Evolutionary conservation across 2,888 invertebrate genomes (phyloP).

Genomic region (Cataglyphis rosenhaueri): DNA sequence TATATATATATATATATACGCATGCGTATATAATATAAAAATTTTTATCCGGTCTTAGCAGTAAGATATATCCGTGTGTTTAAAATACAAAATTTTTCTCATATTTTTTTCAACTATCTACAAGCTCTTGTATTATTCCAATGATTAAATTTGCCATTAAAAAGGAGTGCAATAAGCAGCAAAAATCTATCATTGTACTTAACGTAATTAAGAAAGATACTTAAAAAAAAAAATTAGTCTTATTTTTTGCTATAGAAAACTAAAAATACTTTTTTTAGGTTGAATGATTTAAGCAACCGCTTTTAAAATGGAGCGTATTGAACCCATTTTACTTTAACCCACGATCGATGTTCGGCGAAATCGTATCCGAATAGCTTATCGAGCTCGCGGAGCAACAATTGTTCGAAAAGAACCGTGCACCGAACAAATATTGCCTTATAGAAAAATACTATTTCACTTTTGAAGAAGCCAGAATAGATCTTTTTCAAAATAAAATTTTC

Average conservation of each 20-base stretch:
- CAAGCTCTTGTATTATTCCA: not conserved
- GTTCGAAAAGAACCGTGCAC: not conserved
- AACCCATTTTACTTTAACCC: not conserved
- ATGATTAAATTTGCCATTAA: not conserved
- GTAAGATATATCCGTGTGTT: constrained; percentile 30
- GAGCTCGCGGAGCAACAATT: constrained; percentile 26
- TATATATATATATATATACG: not conserved
- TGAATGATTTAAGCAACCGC: not conserved
- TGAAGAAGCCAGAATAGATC: constrained; percentile 23
- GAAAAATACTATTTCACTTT: constrained; percentile 42
- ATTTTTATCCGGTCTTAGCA: not conserved
- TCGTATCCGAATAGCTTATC: constrained; percentile 40
- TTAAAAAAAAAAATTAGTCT: not conserved
- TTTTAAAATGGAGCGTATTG: not conserved
- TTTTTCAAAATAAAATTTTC: constrained; percentile 21
- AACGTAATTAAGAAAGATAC: not conserved
- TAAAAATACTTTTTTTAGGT: not conserved
- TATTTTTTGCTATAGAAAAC: not conserved
- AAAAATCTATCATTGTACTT: not conserved
- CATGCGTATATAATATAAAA: not conserved
- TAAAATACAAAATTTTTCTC: constrained; percentile 3
- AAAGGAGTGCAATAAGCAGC: not conserved
- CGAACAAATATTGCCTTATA: constrained; percentile 17
- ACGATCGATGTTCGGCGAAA: constrained; percentile 14
- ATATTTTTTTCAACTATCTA: constrained; percentile 1